A percentile compares a stretch with the other conserved stretches of the same genome.
Evolutionary conservation across 2,797 vertebrate genomes (phyloP).

Genomic region (Carapus acus): DNA sequence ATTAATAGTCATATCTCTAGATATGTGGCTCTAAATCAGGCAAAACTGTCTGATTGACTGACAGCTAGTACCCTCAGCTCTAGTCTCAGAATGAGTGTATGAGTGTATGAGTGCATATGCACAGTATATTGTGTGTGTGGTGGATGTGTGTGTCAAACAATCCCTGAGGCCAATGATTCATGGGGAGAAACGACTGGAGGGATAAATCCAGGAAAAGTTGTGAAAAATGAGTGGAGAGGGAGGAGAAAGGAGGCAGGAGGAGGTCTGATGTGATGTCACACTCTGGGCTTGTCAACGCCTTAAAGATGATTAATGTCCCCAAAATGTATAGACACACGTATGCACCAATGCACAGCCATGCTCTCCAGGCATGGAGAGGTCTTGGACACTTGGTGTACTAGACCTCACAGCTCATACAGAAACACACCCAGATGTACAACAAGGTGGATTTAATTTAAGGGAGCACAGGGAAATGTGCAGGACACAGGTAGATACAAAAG

Average conservation of each 20-base stretch:
- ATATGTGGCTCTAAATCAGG: too few relatives aligned
- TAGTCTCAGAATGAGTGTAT: too few relatives aligned
- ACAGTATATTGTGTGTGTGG: not conserved
- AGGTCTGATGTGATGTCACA: conserved; percentile 59
- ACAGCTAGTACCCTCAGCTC: too few relatives aligned
- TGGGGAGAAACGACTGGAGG: conserved; percentile 73
- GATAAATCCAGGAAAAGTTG: conserved; percentile 80
- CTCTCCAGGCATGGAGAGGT: not conserved
- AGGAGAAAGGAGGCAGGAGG: conserved; percentile 32
- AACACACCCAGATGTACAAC: conserved; percentile 34
- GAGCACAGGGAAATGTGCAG: conserved; percentile 58
- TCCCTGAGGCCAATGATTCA: conserved; percentile 78
- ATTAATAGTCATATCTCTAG: too few relatives aligned
- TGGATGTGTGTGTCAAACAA: conserved; percentile 43
- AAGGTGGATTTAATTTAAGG: conserved; percentile 84
- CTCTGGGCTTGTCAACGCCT: conserved; percentile 87
- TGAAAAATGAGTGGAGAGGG: conserved; percentile 41
- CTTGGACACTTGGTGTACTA: conserved; percentile 27
- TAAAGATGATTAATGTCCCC: conserved; percentile 99
- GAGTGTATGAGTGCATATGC: too few relatives aligned
- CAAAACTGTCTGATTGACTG: too few relatives aligned
- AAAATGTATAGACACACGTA: conserved; percentile 24
- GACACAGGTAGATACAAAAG: conserved; percentile 6
- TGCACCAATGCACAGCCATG: conserved; percentile 6
- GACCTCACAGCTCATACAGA: conserved; percentile 52